Evolutionary conservation across 2,113 vertebrate genomes (phyloP), one percentile per base, ranked within the genome.

Genomic region (Choloepus hoffmanni): DNA sequence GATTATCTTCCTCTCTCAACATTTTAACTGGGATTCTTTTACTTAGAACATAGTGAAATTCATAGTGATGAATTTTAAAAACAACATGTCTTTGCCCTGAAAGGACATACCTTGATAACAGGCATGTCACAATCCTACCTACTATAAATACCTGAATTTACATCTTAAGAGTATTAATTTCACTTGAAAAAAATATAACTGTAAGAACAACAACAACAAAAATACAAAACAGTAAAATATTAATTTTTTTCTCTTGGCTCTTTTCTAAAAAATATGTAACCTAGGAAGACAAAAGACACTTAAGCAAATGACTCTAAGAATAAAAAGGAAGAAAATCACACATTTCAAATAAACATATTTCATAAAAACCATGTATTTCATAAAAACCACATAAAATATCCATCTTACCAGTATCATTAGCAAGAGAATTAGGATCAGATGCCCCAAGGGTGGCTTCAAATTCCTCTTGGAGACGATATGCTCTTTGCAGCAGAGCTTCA

Each of bases 391-490:
- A 77, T 50, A 73, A 95, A 92, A 72, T 45, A 73, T 36, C 88
- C 67, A 73, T 97, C 98, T 99, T 97, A 99, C 99, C 99, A 78
- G 98, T 98, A 96, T 99, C 99, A 96, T 98, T 99, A 94, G 98
- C 97, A 65, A 98, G 90, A 81, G 99, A 99, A 18, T 98, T 98
- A 60, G 99, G 98, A 95, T 99, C 99, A 0, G 99, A 98, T 94
- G 97, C 94, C 8, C 99, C 99, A 83, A 99, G 94, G 6, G 99
- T 99, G n/a, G 99, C 99, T 97, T 99, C 99, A 94, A 99, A 99
- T 96, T 99, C 99, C 94, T 99, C 99, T 96, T 99, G 99, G 36
- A 99, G 99, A 92, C 99, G 99, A 96, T 99, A 99, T 0, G 99
- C 99, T 96, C 99, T 99, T 96, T 99, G 99, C 97, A 99, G 99